Percentiles rank a stretch among this genome's conserved stretches.
These are phyloP conservation scores for Bombus ignitus DNA, from an alignment of 1,140 invertebrate species.

Conservation along the genomic window DNA sequence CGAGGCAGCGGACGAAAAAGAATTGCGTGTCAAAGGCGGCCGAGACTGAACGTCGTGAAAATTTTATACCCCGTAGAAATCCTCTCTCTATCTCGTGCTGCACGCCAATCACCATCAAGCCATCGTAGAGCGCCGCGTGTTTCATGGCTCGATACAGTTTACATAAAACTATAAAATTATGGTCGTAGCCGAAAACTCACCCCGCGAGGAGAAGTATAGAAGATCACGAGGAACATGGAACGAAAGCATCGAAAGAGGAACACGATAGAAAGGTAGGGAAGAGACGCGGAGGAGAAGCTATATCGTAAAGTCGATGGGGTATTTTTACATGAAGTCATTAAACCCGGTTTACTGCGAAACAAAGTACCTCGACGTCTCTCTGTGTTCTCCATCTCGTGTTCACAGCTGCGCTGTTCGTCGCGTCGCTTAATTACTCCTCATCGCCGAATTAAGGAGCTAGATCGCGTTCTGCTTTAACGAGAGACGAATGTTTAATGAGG, in stretches of 20 bases:
- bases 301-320: conserved; percentile 76
- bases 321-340: conserved; percentile 75
- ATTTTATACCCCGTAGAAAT: conserved; percentile 63
- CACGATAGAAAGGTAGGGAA: not conserved
- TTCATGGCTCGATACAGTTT: conserved; percentile 78
- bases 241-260: not conserved
- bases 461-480: conserved; percentile 68
- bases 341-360: conserved; percentile 69
- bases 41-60: conserved; percentile 65
- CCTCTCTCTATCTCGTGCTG: conserved; percentile 60
- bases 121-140: conserved; percentile 64
- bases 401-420: not conserved
- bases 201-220: conserved; percentile 45
- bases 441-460: conserved; percentile 69
- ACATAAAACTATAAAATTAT: conserved; percentile 80
- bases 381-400: not conserved
- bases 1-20: conserved; percentile 55
- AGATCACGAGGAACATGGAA: not conserved
- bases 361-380: conserved; percentile 55
- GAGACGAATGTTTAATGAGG: conserved; percentile 70
- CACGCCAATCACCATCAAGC: conserved; percentile 78
- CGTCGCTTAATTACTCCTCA: conserved; percentile 72
- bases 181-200: conserved; percentile 61
- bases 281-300: conserved; percentile 24
- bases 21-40: conserved; percentile 67